These are phyloP conservation scores for Emys orbicularis DNA, from an alignment of 2,797 vertebrate genomes.

Conservation along the genomic window DNA sequence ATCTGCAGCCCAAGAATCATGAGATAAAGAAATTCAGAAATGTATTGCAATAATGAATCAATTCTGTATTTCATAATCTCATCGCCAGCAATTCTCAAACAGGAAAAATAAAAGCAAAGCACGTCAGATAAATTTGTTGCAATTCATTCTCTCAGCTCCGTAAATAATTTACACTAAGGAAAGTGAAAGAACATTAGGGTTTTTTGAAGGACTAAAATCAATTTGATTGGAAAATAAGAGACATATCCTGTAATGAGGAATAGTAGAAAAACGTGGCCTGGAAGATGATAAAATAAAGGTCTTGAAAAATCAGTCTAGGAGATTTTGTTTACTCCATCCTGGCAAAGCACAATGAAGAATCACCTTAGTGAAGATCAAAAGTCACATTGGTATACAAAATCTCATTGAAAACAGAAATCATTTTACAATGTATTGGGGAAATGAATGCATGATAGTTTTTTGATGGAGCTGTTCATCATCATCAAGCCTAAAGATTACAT, in stretches of 20 bases:
- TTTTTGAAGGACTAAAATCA: slow-evolving; percentile 11
- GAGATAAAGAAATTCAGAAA: slow-evolving; percentile 30
- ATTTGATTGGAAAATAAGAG: not conserved
- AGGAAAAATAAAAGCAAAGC: slow-evolving; percentile 22
- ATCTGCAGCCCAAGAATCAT: slow-evolving; percentile 33
- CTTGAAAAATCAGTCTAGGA: not conserved
- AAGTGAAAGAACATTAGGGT: not conserved
- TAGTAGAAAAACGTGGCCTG: not conserved
- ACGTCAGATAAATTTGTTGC: slow-evolving; percentile 11
- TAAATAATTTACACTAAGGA: not conserved
- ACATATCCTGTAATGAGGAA: not conserved
- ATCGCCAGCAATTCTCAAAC: slow-evolving; percentile 24
- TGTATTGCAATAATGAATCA: slow-evolving; percentile 53
- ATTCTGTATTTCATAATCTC: slow-evolving; percentile 46
- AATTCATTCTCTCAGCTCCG: slow-evolving; percentile 29
- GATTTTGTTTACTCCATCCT: not conserved
- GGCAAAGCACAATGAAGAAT: not conserved
- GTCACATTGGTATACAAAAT: not conserved
- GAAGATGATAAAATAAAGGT: not conserved
- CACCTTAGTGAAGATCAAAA: not conserved
- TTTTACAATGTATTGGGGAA: not conserved
- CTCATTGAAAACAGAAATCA: not conserved
- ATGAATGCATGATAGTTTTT: not conserved
- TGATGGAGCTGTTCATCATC: not conserved
- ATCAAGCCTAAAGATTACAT: not conserved